These are phyloP conservation scores for Pelvicachromis taeniatus DNA, from an alignment of 2,113 vertebrate species.

Conservation along the genomic window DNA sequence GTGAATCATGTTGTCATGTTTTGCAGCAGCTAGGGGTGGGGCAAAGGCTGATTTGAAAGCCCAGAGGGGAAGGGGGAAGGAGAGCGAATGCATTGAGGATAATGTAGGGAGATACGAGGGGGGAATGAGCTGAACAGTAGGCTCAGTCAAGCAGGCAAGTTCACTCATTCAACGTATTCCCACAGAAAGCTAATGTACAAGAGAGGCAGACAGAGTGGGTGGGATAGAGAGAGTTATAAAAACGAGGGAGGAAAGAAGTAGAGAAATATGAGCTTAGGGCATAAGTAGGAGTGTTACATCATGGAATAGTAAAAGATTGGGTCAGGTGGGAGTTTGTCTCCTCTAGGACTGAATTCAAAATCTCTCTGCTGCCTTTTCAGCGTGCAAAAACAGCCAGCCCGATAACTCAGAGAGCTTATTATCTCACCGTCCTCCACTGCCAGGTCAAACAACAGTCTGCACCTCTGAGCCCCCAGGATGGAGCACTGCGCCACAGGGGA, in stretches of 20 bases:
- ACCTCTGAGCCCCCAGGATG: background rate
- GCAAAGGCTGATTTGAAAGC: constrained; percentile 41
- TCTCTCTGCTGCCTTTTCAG: constrained; percentile 1
- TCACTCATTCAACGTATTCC: constrained; percentile 33
- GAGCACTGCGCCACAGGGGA: background rate
- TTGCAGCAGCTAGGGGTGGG: background rate
- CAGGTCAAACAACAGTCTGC: constrained; percentile 20
- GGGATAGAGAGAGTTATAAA: constrained; percentile 8
- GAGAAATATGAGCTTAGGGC: constrained; percentile 21
- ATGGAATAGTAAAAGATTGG: constrained; percentile 25
- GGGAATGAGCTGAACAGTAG: constrained; percentile 5
- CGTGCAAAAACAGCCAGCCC: background rate
- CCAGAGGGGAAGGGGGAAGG: background rate
- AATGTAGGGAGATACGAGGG: constrained; percentile 6
- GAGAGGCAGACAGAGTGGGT: constrained; percentile 24
- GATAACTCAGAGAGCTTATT: constrained; percentile 18
- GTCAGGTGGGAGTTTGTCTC: constrained; percentile 43
- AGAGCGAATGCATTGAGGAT: constrained; percentile 20
- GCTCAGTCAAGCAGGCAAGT: constrained; percentile 29
- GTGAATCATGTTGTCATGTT: constrained; percentile 41
- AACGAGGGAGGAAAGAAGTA: background rate
- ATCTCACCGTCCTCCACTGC: background rate
- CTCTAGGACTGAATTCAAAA: constrained; percentile 33
- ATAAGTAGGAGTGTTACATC: constrained; percentile 44
- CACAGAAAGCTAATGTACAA: background rate